Conservation (phyloP, 2,113 vertebrate species). For the Chloebia gouldiae region DNA sequence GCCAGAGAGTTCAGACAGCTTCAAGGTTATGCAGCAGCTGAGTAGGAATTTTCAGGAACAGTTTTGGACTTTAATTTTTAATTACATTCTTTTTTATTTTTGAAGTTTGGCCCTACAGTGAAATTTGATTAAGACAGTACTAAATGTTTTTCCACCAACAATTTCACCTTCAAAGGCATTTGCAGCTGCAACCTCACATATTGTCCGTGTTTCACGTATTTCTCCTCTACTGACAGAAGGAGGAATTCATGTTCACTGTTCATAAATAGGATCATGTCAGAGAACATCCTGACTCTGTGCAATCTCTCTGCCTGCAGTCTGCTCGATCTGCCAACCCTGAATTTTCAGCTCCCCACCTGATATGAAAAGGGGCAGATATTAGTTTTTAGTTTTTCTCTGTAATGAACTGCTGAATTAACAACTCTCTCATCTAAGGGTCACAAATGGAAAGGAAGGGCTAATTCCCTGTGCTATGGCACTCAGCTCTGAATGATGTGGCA, state of each 20-base stretch:
- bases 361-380: neutral
- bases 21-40: slow-evolving; percentile 12
- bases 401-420: neutral
- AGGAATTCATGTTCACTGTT: neutral
- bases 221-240: neutral
- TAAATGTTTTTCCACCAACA: slow-evolving; percentile 32
- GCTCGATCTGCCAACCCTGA: neutral
- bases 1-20: neutral
- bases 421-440: neutral
- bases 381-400: neutral
- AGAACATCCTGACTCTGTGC: neutral
- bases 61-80: neutral
- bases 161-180: slow-evolving; percentile 19
- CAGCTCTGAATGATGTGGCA: neutral
- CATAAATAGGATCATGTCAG: neutral
- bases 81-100: neutral
- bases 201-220: neutral
- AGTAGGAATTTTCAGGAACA: neutral
- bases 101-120: neutral
- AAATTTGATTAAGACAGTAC: neutral
- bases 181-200: neutral
- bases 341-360: neutral
- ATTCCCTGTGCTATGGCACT: neutral
- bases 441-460: neutral
- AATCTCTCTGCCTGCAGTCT: neutral